phyloP scores from a whole-genome alignment of 2,888 invertebrate species.

The Xylocampa areola region DNA sequence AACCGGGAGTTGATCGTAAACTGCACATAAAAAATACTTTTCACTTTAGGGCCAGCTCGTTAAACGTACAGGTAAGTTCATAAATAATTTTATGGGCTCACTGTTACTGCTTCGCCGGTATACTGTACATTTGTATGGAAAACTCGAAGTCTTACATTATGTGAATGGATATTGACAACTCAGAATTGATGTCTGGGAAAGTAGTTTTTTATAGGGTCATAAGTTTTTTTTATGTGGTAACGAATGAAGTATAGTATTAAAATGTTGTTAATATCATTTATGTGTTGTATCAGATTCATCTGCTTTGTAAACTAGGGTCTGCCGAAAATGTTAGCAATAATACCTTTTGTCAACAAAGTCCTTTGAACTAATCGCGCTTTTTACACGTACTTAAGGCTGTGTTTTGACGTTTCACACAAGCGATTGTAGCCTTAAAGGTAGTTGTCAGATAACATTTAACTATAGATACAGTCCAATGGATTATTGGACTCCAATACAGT shows the following conservation, averaged over 20 bases:
- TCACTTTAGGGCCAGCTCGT: conserved; percentile 76
- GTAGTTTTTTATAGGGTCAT: background rate
- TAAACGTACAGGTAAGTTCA: conserved; percentile 77
- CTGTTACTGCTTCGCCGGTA: conserved; percentile 53
- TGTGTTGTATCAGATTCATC: no score
- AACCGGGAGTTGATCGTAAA: conserved; percentile 67
- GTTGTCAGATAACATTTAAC: no score
- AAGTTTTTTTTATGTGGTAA: conserved; percentile 9
- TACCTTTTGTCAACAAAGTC: no score
- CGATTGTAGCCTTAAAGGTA: no score
- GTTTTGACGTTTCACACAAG: no score
- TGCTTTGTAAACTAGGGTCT: no score
- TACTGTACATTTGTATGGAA: conserved; percentile 45
- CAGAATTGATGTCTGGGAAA: conserved; percentile 9
- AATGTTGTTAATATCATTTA: no score
- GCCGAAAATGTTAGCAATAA: no score
- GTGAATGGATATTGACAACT: conserved; percentile 28
- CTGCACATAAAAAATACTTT: conserved; percentile 78
- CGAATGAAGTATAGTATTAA: background rate
- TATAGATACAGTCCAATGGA: no score
- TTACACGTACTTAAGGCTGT: no score
- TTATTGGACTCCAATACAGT: no score
- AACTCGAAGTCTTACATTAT: conserved; percentile 36
- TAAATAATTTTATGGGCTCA: conserved; percentile 76
- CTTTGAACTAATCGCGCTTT: no score